Percentiles rank a stretch among this genome's conserved stretches.
Evolutionary conservation across 2,888 invertebrate genomes (phyloP).

Genomic region (Lamellibrachia satsuma): DNA sequence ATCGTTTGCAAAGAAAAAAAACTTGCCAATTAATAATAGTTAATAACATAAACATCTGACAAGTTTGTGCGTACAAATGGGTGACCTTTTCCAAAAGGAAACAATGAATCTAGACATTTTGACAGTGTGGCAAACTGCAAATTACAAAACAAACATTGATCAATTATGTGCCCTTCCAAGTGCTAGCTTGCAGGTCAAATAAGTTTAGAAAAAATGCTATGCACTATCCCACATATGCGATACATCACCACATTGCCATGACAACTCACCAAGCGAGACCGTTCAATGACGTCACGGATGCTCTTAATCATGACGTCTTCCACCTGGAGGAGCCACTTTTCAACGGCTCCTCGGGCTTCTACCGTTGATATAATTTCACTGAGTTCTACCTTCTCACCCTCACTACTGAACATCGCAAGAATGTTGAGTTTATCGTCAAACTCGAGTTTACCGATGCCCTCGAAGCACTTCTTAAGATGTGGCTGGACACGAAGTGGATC

Average conservation of each 20-base stretch:
- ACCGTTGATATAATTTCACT: constrained; percentile 77
- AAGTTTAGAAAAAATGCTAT: background rate
- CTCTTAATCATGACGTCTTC: constrained; percentile 83
- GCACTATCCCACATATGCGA: background rate
- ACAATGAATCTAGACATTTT: background rate
- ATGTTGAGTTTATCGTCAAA: constrained; percentile 91
- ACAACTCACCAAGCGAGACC: constrained; percentile 68
- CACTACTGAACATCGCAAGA: constrained; percentile 85
- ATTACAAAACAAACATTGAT: too few relatives aligned
- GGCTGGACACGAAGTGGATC: constrained; percentile 66
- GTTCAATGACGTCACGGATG: constrained; percentile 73
- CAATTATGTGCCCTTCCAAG: too few relatives aligned
- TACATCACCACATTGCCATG: background rate
- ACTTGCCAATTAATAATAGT: background rate
- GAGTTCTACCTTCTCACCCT: constrained; percentile 77
- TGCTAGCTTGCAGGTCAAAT: background rate
- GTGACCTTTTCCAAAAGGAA: background rate
- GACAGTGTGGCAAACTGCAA: too few relatives aligned
- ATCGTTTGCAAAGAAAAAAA: background rate
- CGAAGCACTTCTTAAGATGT: constrained; percentile 67
- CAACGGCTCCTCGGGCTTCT: constrained; percentile 81
- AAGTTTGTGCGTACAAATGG: background rate
- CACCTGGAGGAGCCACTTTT: constrained; percentile 84
- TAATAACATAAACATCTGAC: background rate
- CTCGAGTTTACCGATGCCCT: constrained; percentile 81